Evolutionary conservation across 2,797 vertebrate genomes (phyloP), one percentile per base, ranked within the genome.

Genomic region (Gymnoscopelus microlampas): DNA sequence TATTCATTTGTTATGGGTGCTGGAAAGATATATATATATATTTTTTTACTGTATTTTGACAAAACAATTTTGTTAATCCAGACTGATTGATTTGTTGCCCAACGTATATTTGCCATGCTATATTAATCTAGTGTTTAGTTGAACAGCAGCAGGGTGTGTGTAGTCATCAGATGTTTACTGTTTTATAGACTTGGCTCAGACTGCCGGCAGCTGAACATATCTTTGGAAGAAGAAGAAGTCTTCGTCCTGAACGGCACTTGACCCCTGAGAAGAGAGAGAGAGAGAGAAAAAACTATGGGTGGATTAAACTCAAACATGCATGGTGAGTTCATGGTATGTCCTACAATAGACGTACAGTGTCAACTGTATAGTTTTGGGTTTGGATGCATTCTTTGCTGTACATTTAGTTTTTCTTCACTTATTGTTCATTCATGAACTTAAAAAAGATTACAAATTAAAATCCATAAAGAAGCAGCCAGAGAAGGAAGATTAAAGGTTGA

Each of bases 1-100:
- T 2, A 1, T 44, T 10, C 10, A 9, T 44, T 44, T 44, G 9
- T 44, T 10, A 44, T 2, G 8, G 39, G 32, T 35, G 4, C 32
- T 35, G 32, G 32, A 35, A 35, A 6, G 5, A 35, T 35, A 5
- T 32, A 5, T 32, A 0, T 32, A 32, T 7, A 32, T 12, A 29
- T 15, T 48, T 47, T 47, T 61, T 15, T n/a, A 44, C 4, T 10
- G 26, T 54, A 4, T 73, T 19, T 61, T 60, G 73, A 71, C 69
- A 49, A 60, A 53, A 14, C 64, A 53, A 58, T 49, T 32, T 3
- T 57, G 56, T 65, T 58, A 57, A 77, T 77, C 53, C 10, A 19
- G 14, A 10, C 48, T 82, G 66, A 74, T 73, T 78, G 81, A 82
- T 80, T 48, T 62, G 61, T 63, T 57, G 58, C 15, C 9, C 5